phyloP scores from a whole-genome alignment of 2,888 invertebrate genomes.

The Pollenia labialis region DNA sequence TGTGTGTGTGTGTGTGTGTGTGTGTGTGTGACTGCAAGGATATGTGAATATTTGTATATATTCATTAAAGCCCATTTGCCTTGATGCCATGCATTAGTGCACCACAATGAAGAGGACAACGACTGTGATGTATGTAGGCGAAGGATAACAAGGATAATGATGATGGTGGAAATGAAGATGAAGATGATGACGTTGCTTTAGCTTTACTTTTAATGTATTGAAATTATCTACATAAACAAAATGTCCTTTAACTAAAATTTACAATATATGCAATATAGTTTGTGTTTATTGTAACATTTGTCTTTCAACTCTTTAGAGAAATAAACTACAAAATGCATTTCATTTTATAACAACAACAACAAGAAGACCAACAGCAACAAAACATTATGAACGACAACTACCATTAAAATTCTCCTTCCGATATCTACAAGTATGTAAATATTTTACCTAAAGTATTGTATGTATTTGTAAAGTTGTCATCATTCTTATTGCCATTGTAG shows the following conservation, averaged over 20 bases:
- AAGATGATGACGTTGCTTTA: slow-evolving; percentile 5
- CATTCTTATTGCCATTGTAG: background rate
- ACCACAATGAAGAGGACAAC: slow-evolving; percentile 45
- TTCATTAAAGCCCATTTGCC: slow-evolving; percentile 49
- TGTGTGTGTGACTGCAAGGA: background rate
- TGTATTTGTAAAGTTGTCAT: slow-evolving; percentile 7
- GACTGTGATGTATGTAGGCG: slow-evolving; percentile 15
- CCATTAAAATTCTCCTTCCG: slow-evolving; percentile 52
- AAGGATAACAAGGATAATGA: slow-evolving; percentile 11
- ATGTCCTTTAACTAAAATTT: slow-evolving; percentile 23
- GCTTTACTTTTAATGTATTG: slow-evolving; percentile 37
- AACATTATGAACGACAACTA: slow-evolving; percentile 18
- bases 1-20: background rate
- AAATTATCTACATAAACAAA: slow-evolving; percentile 23
- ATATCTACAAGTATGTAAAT: slow-evolving; percentile 48
- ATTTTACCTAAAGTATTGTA: slow-evolving; percentile 22
- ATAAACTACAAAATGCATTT: slow-evolving; percentile 47
- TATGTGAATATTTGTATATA: slow-evolving; percentile 37
- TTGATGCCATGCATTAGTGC: slow-evolving; percentile 44
- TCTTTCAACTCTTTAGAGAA: slow-evolving; percentile 44
- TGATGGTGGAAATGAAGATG: background rate
- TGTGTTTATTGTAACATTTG: slow-evolving; percentile 40
- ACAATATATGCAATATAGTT: background rate
- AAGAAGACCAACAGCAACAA: slow-evolving; percentile 18
- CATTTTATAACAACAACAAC: slow-evolving; percentile 16